phyloP scores from a whole-genome alignment of 2,113 vertebrate species.

The Oncorhynchus gorbuscha region DNA sequence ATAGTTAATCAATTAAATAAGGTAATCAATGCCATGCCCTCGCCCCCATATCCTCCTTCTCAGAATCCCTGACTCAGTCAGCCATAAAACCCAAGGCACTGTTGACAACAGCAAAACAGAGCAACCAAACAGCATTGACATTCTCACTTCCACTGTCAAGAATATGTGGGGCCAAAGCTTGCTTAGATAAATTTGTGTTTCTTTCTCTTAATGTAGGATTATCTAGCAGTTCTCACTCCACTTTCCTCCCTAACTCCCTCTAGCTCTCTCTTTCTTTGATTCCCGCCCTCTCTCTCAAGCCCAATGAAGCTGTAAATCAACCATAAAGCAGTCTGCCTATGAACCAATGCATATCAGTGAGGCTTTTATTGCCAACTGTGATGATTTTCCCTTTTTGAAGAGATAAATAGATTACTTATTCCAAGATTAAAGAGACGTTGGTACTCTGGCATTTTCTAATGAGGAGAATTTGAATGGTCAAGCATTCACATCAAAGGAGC shows the following conservation, averaged over 20 bases:
- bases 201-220: constrained; percentile 22
- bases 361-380: constrained; percentile 43
- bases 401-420: constrained; percentile 64
- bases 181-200: constrained; percentile 43
- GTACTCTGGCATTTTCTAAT: constrained; percentile 29
- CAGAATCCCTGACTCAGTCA: background rate
- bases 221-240: background rate
- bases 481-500: constrained; percentile 35
- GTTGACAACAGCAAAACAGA: constrained; percentile 8
- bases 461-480: constrained; percentile 23
- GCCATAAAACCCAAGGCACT: background rate
- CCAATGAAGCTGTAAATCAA: constrained; percentile 14
- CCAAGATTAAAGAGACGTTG: constrained; percentile 31
- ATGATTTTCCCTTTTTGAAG: constrained; percentile 32
- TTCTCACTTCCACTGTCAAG: constrained; percentile 32
- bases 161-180: constrained; percentile 41
- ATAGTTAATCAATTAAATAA: background rate
- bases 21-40: background rate
- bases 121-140: constrained; percentile 38
- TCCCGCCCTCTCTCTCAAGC: constrained; percentile 7
- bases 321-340: constrained; percentile 26
- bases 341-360: constrained; percentile 38
- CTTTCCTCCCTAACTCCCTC: constrained; percentile 6
- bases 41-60: background rate
- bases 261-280: constrained; percentile 2